Conservation (phyloP, 2,797 vertebrate genomes). For the Eutrigla gurnardus region DNA sequence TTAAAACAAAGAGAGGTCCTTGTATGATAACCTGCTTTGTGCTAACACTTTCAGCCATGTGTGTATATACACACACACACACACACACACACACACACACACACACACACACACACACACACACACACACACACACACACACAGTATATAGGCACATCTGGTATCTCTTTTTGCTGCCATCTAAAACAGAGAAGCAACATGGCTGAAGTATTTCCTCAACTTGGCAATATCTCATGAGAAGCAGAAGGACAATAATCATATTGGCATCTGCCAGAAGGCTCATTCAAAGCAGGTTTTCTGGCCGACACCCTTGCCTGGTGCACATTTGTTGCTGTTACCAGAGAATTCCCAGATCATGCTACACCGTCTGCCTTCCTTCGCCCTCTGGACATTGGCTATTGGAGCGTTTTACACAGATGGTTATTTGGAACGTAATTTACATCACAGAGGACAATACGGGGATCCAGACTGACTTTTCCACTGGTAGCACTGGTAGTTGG, state of each 20-base stretch:
- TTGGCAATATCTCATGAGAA: conserved; percentile 30
- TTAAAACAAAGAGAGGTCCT: background rate
- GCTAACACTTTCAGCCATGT: background rate
- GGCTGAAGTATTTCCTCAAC: conserved; percentile 29
- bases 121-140: too few relatives aligned
- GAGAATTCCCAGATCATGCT: conserved; percentile 35
- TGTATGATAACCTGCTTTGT: conserved; percentile 11
- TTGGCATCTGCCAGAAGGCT: conserved; percentile 40
- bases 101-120: too few relatives aligned
- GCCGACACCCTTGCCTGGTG: conserved; percentile 20
- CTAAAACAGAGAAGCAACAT: conserved; percentile 4
- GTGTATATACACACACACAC: too few relatives aligned
- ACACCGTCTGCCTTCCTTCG: conserved; percentile 22
- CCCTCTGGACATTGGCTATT: conserved; percentile 27
- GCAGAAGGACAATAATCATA: conserved; percentile 33
- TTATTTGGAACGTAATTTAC: conserved; percentile 16
- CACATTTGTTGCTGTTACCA: conserved; percentile 44
- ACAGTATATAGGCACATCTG: too few relatives aligned
- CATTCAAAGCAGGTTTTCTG: conserved; percentile 45
- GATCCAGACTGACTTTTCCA: too few relatives aligned
- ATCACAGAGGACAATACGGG: conserved; percentile 6
- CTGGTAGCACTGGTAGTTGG: too few relatives aligned
- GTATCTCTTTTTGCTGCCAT: background rate
- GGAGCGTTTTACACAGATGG: conserved; percentile 18
- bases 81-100: too few relatives aligned